These are phyloP conservation scores for Tetragnatha versicolor DNA, from an alignment of 1,140 invertebrate genomes.

Conservation along the genomic window DNA sequence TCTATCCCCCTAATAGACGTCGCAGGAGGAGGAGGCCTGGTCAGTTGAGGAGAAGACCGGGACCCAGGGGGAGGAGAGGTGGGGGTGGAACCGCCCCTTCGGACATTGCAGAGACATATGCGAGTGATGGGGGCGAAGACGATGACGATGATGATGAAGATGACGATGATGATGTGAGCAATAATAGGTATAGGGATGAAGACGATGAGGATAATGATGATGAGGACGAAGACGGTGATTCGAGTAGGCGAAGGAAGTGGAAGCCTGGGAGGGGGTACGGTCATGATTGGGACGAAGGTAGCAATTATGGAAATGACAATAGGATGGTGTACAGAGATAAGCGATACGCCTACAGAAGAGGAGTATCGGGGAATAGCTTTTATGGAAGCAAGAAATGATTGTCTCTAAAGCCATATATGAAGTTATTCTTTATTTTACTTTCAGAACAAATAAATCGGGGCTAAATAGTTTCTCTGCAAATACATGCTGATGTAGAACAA, in stretches of 20 bases:
- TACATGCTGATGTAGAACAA: no score
- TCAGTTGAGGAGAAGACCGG: not conserved
- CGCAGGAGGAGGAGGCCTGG: not conserved
- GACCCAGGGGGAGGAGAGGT: not conserved
- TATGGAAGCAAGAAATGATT: no score
- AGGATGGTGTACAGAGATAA: conserved; percentile 35
- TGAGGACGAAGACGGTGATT: not conserved
- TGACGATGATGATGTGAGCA: not conserved
- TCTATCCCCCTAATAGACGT: conserved; percentile 2
- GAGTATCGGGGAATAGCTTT: no score
- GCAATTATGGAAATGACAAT: conserved; percentile 10
- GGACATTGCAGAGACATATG: conserved; percentile 9
- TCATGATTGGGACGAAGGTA: conserved; percentile 37
- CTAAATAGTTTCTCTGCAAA: no score
- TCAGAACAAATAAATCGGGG: no score
- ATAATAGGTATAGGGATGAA: no score
- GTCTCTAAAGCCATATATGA: no score
- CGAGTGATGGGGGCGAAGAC: conserved; percentile 5
- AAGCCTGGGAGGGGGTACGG: conserved; percentile 32
- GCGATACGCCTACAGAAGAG: conserved; percentile 11
- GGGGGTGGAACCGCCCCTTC: conserved; percentile 17
- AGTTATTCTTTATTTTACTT: no score
- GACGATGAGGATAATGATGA: conserved; percentile 34
- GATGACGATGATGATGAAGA: not conserved
- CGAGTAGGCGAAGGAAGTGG: not conserved